Conservation (phyloP, 2,113 vertebrate genomes). For the Ornithorhynchus anatinus region DNA sequence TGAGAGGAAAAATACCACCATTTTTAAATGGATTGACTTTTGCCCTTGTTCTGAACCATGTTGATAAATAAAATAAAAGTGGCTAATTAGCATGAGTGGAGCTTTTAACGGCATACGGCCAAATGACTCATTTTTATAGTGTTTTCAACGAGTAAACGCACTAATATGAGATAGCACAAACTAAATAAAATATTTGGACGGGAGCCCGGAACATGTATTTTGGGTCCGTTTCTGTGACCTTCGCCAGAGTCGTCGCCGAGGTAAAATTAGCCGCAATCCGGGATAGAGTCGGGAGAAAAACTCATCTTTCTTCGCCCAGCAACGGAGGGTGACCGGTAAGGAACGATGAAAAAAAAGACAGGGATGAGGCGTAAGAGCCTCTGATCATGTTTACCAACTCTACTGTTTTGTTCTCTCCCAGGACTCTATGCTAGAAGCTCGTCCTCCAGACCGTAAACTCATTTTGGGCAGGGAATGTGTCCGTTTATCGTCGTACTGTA, state of each 20-base stretch:
- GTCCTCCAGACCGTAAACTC: no score
- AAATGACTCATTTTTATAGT: constrained; percentile 57
- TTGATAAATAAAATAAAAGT: constrained; percentile 54
- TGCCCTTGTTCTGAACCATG: constrained; percentile 44
- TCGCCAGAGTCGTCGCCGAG: constrained; percentile 1
- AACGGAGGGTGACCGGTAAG: neutral
- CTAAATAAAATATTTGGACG: constrained; percentile 50
- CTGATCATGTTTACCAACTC: neutral
- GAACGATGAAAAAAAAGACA: neutral
- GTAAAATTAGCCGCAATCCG: constrained; percentile 1
- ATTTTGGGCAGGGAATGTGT: no score
- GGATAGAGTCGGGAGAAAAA: constrained; percentile 8
- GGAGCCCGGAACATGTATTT: neutral
- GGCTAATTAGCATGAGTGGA: constrained; percentile 42
- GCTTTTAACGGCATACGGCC: constrained; percentile 26
- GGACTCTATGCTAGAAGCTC: no score
- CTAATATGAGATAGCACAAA: constrained; percentile 49
- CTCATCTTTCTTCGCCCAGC: neutral
- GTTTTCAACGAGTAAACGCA: constrained; percentile 58
- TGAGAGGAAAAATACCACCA: constrained; percentile 11
- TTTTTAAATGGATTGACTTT: constrained; percentile 41
- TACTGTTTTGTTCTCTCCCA: no score
- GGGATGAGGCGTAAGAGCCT: no score
- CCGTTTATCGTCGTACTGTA: no score
- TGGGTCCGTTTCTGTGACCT: constrained; percentile 14